These are phyloP conservation scores for Dipodomys spectabilis DNA, from an alignment of 2,113 vertebrate species.

Conservation along the genomic window DNA sequence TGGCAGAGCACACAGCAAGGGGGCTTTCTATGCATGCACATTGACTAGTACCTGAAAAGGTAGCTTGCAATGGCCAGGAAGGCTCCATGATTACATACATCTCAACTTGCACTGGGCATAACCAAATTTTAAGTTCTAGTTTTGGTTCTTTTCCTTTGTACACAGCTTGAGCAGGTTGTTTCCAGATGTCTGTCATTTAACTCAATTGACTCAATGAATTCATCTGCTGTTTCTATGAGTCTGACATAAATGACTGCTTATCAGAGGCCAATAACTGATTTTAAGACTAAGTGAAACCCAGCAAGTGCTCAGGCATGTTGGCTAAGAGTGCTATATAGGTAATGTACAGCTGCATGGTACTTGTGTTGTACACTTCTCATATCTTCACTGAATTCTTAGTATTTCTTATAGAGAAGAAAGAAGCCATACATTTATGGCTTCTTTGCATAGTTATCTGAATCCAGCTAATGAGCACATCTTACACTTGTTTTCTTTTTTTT, in stretches of 20 bases:
- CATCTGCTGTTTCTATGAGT: neutral
- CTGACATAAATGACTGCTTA: neutral
- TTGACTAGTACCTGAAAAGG: neutral
- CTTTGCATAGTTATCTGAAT: neutral
- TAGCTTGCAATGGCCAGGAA: neutral
- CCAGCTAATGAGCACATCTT: neutral
- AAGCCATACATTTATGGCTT: neutral
- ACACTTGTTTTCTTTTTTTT: too few relatives aligned
- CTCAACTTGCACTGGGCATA: neutral
- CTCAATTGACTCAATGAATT: neutral
- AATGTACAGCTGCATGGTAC: too few relatives aligned
- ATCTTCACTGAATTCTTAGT: neutral
- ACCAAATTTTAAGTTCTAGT: neutral
- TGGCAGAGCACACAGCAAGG: neutral
- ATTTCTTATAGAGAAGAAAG: neutral
- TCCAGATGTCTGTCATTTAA: neutral
- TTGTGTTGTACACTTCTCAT: neutral
- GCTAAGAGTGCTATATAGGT: too few relatives aligned
- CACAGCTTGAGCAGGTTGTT: neutral
- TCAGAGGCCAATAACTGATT: neutral
- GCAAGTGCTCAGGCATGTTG: neutral
- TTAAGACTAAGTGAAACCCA: neutral
- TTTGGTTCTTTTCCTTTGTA: neutral
- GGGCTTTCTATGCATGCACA: fast-evolving
- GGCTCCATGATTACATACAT: neutral